Percentiles rank a stretch among this genome's conserved stretches.
phyloP scores from a whole-genome alignment of 2,888 invertebrate species.

The Xestia ashworthii region DNA sequence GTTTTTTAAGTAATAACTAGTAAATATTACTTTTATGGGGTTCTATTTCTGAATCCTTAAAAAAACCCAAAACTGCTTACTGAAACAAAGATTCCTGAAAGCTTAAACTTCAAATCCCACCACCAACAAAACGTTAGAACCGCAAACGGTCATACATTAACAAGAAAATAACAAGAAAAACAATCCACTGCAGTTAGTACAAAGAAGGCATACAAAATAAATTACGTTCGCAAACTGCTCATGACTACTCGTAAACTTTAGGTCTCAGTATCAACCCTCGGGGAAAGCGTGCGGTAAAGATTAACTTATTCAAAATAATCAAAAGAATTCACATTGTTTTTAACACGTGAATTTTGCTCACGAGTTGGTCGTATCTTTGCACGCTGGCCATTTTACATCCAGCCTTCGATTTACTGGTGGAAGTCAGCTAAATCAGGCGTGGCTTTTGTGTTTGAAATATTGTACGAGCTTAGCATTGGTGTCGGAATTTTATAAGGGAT shows the following conservation, averaged over 20 bases:
- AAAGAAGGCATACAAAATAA: constrained; percentile 74
- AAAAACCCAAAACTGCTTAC: neutral
- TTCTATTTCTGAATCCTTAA: neutral
- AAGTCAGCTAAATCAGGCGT: constrained; percentile 58
- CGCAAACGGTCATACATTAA: constrained; percentile 35
- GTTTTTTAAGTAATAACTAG: neutral
- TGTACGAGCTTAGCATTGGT: neutral
- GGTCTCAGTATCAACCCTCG: constrained; percentile 76
- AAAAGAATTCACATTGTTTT: constrained; percentile 75
- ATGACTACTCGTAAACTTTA: constrained; percentile 83
- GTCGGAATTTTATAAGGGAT: neutral
- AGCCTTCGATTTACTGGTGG: constrained; percentile 70
- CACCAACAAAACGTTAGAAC: constrained; percentile 6
- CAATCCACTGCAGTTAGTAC: constrained; percentile 47
- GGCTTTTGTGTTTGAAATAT: constrained; percentile 30
- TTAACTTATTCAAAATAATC: constrained; percentile 76
- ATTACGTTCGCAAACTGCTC: constrained; percentile 75
- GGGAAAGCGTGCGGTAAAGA: constrained; percentile 82
- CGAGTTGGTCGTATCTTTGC: constrained; percentile 64
- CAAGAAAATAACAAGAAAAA: constrained; percentile 48
- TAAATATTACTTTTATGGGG: no score
- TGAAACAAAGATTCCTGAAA: neutral
- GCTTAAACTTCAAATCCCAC: neutral
- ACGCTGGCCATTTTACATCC: constrained; percentile 61
- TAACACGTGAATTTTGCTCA: constrained; percentile 68